Evolutionary conservation across 2,797 vertebrate species (phyloP).

Genomic region (Phaenicophaeus curvirostris): DNA sequence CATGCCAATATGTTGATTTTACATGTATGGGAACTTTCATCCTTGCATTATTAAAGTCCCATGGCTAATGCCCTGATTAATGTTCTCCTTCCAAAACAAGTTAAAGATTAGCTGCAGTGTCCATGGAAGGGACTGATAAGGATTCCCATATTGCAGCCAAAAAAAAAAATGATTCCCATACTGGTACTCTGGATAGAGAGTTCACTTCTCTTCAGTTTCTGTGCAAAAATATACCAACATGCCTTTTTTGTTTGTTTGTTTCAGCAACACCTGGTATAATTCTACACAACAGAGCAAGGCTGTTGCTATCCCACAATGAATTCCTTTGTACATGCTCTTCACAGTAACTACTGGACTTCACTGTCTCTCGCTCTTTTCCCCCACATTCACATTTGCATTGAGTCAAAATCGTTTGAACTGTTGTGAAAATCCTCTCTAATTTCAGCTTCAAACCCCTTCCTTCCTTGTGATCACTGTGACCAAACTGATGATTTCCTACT

Average conservation of each 20-base stretch:
- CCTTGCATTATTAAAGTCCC: background rate
- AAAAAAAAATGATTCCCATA: background rate
- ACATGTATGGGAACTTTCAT: constrained; percentile 24
- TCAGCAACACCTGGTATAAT: background rate
- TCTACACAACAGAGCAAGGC: background rate
- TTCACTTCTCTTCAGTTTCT: background rate
- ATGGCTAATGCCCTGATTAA: background rate
- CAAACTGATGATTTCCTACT: background rate
- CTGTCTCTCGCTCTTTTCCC: background rate
- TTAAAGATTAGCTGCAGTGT: background rate
- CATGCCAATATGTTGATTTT: constrained; percentile 4
- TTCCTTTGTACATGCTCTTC: background rate
- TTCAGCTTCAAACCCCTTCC: background rate
- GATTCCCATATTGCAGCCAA: background rate
- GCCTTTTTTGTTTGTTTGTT: background rate
- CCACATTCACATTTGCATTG: background rate
- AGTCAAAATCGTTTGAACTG: background rate
- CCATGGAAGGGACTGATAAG: background rate
- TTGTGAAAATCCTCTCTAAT: background rate
- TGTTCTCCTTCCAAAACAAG: background rate
- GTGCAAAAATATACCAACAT: background rate
- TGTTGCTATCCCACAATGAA: background rate
- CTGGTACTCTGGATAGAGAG: background rate
- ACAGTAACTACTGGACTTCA: background rate
- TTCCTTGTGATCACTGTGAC: background rate